Evolutionary conservation across 2,113 vertebrate genomes (phyloP).

Genomic region (Nematolebias whitei): DNA sequence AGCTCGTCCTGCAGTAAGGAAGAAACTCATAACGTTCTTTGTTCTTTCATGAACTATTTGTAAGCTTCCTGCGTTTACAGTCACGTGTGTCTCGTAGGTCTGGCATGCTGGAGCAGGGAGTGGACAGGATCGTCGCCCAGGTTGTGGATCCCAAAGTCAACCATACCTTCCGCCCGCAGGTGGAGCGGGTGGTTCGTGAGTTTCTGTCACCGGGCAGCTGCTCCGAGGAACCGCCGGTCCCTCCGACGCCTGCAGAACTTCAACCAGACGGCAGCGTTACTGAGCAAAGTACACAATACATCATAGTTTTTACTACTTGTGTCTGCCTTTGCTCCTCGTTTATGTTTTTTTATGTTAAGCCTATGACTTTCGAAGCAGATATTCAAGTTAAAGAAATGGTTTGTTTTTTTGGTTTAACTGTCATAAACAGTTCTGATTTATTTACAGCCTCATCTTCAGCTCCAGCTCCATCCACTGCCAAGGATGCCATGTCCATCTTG

Average conservation of each 20-base stretch:
- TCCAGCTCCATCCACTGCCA: slow-evolving; percentile 78
- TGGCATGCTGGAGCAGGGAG: slow-evolving; percentile 97
- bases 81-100: slow-evolving; percentile 81
- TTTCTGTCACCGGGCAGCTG: slow-evolving; percentile 92
- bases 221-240: slow-evolving; percentile 77
- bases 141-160: slow-evolving; percentile 99
- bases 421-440: neutral
- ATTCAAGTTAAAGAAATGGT: too few species aligned
- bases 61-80: neutral
- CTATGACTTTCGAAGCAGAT: neutral
- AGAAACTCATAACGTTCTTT: neutral
- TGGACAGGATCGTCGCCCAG: slow-evolving; percentile 98
- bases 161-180: slow-evolving; percentile 95
- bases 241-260: slow-evolving; percentile 71
- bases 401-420: too few species aligned
- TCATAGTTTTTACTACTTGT: neutral
- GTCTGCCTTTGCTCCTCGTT: neutral
- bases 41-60: neutral
- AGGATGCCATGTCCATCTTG: slow-evolving; percentile 90
- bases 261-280: slow-evolving; percentile 77
- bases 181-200: slow-evolving; percentile 93
- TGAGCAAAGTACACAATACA: slow-evolving; percentile 78
- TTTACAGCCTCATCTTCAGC: slow-evolving; percentile 74
- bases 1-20: slow-evolving; percentile 96
- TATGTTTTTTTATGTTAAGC: neutral